Evolutionary conservation across 1,140 invertebrate species (phyloP).

Genomic region (Sycobia sp.): DNA sequence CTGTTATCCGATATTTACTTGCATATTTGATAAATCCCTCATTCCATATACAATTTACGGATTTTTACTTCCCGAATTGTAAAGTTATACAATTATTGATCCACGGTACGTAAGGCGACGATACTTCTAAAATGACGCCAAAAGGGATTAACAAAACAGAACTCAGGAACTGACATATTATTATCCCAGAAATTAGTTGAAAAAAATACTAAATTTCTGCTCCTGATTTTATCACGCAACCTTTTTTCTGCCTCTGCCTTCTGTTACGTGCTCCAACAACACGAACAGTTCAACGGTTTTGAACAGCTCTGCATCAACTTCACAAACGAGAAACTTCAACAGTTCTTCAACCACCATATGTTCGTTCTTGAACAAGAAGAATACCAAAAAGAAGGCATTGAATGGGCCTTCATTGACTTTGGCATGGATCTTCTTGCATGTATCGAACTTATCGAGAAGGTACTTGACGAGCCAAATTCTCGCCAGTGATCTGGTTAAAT

Average conservation of each 20-base stretch:
- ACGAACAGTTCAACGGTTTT: constrained; percentile 91
- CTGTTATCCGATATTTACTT: constrained; percentile 6
- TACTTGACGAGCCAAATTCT: constrained; percentile 55
- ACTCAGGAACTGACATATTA: no score
- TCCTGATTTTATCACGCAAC: no score
- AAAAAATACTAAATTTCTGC: no score
- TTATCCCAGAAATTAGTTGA: no score
- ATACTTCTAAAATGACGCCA: no score
- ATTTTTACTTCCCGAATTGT: no score
- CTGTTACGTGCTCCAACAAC: constrained; percentile 51
- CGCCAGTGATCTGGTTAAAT: constrained; percentile 10
- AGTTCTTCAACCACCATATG: constrained; percentile 99
- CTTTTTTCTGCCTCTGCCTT: no score
- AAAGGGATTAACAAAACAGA: no score
- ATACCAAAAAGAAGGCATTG: constrained; percentile 93
- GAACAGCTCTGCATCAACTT: constrained; percentile 99
- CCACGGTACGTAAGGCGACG: no score
- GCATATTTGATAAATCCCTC: constrained; percentile 1
- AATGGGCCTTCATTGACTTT: constrained; percentile 97
- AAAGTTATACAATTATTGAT: no score
- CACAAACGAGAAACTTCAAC: constrained; percentile 96
- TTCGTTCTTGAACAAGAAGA: constrained; percentile 98
- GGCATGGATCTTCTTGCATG: constrained; percentile 96
- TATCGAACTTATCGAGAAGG: constrained; percentile 98
- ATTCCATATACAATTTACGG: neutral